Conservation (phyloP, 2,797 vertebrate genomes). For the Triplophysa bombifrons region DNA sequence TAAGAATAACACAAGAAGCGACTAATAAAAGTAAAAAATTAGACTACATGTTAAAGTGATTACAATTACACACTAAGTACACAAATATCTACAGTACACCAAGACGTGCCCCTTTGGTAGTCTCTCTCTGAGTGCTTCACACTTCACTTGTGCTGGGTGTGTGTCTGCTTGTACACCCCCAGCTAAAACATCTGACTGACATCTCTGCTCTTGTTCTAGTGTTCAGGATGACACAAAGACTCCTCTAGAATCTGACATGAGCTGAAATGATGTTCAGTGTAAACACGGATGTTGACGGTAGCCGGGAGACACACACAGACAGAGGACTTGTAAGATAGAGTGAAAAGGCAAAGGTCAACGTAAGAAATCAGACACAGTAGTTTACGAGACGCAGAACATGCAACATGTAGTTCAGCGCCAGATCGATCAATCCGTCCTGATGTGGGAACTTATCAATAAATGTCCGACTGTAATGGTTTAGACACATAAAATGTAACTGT, state of each 20-base stretch:
- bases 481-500: background rate
- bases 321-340: background rate
- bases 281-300: background rate
- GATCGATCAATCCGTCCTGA: slow-evolving; percentile 53
- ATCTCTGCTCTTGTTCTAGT: background rate
- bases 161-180: background rate
- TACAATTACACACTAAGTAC: background rate
- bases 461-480: slow-evolving; percentile 18
- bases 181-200: slow-evolving; percentile 3
- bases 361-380: background rate
- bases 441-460: slow-evolving; percentile 48
- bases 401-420: slow-evolving; percentile 38
- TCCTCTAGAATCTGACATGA: slow-evolving; percentile 28
- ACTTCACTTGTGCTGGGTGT: background rate
- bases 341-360: background rate
- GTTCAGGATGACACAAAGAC: slow-evolving; percentile 41
- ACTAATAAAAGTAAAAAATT: too few species aligned
- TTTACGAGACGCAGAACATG: slow-evolving; percentile 10
- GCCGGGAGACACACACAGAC: background rate
- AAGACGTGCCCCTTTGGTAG: background rate
- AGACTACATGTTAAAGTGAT: background rate
- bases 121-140: background rate
- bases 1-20: too few species aligned
- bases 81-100: background rate
- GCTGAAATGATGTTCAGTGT: slow-evolving; percentile 12